Percentiles rank a stretch among this genome's conserved stretches.
phyloP scores from a whole-genome alignment of 2,797 vertebrate species.

The Poecilia picta region DNA sequence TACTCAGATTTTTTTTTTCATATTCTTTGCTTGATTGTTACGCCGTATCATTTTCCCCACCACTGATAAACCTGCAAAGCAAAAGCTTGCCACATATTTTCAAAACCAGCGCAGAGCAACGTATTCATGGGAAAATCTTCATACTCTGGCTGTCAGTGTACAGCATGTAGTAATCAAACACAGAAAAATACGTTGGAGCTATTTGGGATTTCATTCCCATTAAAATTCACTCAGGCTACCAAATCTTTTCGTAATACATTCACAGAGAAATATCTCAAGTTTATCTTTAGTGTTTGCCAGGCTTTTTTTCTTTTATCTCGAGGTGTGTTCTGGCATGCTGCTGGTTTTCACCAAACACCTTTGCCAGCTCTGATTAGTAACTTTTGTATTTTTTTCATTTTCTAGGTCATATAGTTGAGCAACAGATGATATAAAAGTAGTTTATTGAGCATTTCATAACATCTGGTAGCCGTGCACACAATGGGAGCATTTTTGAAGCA shows the following conservation, averaged over 20 bases:
- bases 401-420: constrained; percentile 25
- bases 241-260: neutral
- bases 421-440: constrained; percentile 12
- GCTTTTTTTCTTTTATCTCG: neutral
- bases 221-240: neutral
- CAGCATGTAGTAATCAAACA: constrained; percentile 7
- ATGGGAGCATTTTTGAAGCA: constrained; percentile 8
- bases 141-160: constrained; percentile 15
- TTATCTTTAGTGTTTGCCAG: neutral
- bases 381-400: neutral
- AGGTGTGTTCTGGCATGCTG: neutral
- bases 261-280: neutral
- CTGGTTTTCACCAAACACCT: neutral
- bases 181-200: neutral
- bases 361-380: neutral
- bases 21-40: no score
- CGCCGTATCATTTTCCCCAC: no score
- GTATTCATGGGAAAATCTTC: constrained; percentile 17
- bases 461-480: neutral
- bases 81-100: constrained; percentile 35
- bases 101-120: constrained; percentile 42
- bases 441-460: neutral
- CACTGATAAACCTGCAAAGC: no score
- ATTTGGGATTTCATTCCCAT: neutral
- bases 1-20: no score